Percentiles rank a stretch among this genome's conserved stretches.
These are phyloP conservation scores for Cartodere bifasciata DNA, from an alignment of 2,888 invertebrate species.

Conservation along the genomic window DNA sequence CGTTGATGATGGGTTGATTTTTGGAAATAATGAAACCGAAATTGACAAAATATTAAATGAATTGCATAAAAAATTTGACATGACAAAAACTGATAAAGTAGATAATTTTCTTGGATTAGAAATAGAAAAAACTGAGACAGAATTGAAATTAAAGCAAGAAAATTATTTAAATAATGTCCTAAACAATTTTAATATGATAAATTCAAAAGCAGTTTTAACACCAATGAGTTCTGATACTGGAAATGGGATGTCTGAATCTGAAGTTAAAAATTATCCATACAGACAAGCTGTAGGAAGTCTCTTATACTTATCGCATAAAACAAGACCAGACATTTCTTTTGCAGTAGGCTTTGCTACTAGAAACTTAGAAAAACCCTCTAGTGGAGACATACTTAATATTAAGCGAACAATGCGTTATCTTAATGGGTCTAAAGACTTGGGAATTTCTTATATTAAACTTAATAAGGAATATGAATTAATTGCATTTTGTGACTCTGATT, in stretches of 20 bases:
- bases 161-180: no score
- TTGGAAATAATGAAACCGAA: conserved; percentile 7
- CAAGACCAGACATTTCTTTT: conserved; percentile 13
- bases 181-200: no score
- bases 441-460: conserved; percentile 2
- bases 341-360: conserved; percentile 11
- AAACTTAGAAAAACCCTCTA: conserved; percentile 12
- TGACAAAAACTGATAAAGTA: conserved; percentile 9
- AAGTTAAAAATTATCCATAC: no score
- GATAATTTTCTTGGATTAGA: conserved; percentile 8
- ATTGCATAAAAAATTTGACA: conserved; percentile 7
- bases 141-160: no score
- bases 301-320: conserved; percentile 12
- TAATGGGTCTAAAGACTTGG: neutral
- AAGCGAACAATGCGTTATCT: conserved; percentile 5
- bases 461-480: neutral
- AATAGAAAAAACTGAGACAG: conserved; percentile 4
- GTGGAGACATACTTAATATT: conserved; percentile 10
- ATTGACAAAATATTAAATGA: conserved; percentile 2
- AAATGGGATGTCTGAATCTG: no score
- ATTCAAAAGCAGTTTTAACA: no score
- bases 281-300: conserved; percentile 15
- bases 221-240: no score
- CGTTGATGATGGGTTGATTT: conserved; percentile 14
- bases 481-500: conserved; percentile 1